Evolutionary conservation across 1,140 invertebrate genomes (phyloP), one percentile per base, ranked within the genome.

Genomic region (Eumeta japonica): DNA sequence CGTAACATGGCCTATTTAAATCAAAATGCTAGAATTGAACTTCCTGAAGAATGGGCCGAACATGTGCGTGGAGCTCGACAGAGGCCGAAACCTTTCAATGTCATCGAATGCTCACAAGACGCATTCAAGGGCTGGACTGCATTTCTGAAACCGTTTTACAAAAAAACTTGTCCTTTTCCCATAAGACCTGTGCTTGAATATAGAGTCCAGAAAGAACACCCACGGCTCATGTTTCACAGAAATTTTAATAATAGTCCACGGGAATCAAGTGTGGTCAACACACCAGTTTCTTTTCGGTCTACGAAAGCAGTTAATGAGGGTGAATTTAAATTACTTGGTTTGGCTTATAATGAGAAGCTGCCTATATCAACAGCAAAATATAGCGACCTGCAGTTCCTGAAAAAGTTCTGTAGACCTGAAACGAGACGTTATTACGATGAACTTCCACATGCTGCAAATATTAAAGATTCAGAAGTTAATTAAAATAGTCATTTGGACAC

Each of bases 251-350:
- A 42, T 36, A 27, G 44, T 28, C 28, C 45, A 35, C 43, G 41
- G 45, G 37, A 39, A 38, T 44, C 45, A 19, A 39, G 45, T 43
- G 45, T 47, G 34, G 17, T 43, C 2, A 47, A 47, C 38, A 47
- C 41, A 43, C 34, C 41, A 47, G 34, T 15, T 43, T 43, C 34
- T 43, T 37, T 47, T 34, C 37, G 35, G 13, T 44, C 41, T 43
- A 34, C 39, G 41, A 44, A 43, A 35, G 38, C 33, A 15, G 28
- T 33, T 39, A 40, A 33, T 39, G 41, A 43, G 37, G 29, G 40
- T 10, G 45, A 39, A 43, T 43, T 40, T 10, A 44, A 43, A 48
- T 40, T 44, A 41, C 32, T n/a, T 46, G 33, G 16, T 35, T 35
- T 35, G 17, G 33, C 33, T 20, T 35, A 35, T 35, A 18, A 35